These are phyloP conservation scores for Trichomalopsis sarcophagae DNA, from an alignment of 1,140 invertebrate genomes.

Conservation along the genomic window DNA sequence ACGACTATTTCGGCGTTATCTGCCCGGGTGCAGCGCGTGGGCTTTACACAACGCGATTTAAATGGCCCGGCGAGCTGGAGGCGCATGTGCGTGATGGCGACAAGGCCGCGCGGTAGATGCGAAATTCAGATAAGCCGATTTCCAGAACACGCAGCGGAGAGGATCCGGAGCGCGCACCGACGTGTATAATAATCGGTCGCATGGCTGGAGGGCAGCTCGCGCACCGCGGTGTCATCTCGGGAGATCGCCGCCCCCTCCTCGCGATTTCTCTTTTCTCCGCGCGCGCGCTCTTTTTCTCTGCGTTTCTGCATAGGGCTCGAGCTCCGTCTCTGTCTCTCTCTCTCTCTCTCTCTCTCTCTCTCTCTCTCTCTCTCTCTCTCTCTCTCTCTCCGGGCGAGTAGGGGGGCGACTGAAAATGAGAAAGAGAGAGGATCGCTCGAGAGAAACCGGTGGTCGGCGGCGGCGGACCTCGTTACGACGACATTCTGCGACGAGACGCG, in stretches of 20 bases:
- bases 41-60: neutral
- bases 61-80: neutral
- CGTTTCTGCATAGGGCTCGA: conserved; percentile 9
- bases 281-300: conserved; percentile 18
- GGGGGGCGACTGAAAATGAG: conserved; percentile 3
- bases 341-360: neutral
- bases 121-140: neutral
- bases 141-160: neutral
- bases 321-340: neutral
- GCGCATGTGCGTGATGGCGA: neutral
- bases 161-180: too few species aligned
- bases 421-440: conserved; percentile 18
- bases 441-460: conserved; percentile 53
- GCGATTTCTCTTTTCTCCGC: conserved; percentile 36
- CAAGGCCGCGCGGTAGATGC: neutral
- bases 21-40: too few species aligned
- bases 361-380: neutral
- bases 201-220: neutral
- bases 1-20: too few species aligned
- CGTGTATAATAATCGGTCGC: neutral
- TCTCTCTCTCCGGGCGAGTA: neutral
- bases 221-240: neutral
- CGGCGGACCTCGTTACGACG: conserved; percentile 72
- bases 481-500: conserved; percentile 72
- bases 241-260: conserved; percentile 5